Evolutionary conservation across 64 coral and sea anemone species (phyloP).

Genomic region (Stylophora pistillata): DNA sequence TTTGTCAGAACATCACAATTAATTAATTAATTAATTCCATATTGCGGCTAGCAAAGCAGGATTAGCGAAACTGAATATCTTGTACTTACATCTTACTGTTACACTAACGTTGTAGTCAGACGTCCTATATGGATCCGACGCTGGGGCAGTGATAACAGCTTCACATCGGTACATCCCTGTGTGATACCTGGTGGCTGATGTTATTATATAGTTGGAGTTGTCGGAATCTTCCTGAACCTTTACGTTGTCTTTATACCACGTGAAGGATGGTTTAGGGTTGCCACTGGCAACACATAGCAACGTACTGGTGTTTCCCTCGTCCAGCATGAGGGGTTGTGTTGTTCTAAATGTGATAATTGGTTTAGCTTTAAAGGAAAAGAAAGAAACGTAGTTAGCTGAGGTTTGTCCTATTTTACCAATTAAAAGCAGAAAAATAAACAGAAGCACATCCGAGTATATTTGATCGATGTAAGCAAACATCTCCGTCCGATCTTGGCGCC

Average conservation of each 20-base stretch:
- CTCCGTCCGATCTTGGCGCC: too few species aligned
- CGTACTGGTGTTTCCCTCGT: slow-evolving; percentile 4
- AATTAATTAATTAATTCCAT: too few species aligned
- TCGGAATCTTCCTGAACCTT: not conserved
- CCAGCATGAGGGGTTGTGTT: not conserved
- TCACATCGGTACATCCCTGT: slow-evolving; percentile 42
- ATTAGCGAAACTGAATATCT: not conserved
- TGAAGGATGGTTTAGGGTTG: slow-evolving; percentile 40
- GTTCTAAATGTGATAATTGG: slow-evolving; percentile 24
- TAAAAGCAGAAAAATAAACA: not conserved
- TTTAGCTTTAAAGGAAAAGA: not conserved
- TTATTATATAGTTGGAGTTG: slow-evolving; percentile 37
- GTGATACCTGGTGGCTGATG: slow-evolving; percentile 25
- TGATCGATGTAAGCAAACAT: too few species aligned
- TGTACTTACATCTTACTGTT: slow-evolving; percentile 53
- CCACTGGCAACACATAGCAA: slow-evolving; percentile 55
- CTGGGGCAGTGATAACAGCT: slow-evolving; percentile 47
- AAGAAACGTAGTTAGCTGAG: too few species aligned
- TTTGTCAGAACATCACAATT: too few species aligned
- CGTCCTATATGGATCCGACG: not conserved
- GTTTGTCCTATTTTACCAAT: too few species aligned
- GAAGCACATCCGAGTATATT: not conserved
- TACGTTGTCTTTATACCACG: not conserved
- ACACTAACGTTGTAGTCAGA: not conserved
- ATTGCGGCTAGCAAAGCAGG: too few species aligned